phyloP scores from a whole-genome alignment of 1,140 invertebrate genomes.

The Argopecten irradians region DNA sequence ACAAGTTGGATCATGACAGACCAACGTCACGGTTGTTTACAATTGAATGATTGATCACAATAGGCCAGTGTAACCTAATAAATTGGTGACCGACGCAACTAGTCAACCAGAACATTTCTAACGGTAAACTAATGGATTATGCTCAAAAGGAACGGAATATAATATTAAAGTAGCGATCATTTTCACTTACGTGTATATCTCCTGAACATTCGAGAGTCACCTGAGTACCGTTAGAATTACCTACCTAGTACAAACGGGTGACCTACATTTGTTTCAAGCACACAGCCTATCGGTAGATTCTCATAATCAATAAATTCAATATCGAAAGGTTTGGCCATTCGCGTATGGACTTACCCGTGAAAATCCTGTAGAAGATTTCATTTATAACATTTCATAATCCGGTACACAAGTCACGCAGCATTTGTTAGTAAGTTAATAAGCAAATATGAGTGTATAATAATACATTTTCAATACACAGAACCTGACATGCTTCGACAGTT shows the following conservation, averaged over 20 bases:
- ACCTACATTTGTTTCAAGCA: not conserved
- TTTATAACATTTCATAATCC: not conserved
- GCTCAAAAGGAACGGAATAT: not conserved
- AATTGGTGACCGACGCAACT: not conserved
- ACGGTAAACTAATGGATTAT: not conserved
- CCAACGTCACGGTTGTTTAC: constrained; percentile 11
- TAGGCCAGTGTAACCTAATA: not conserved
- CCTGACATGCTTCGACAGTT: not conserved
- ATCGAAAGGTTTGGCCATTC: not conserved
- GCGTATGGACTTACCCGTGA: not conserved
- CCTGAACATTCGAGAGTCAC: not conserved
- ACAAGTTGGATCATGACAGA: constrained; percentile 16
- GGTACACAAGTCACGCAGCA: not conserved
- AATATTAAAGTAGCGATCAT: not conserved
- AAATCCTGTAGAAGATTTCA: not conserved
- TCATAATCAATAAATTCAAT: not conserved
- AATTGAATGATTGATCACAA: constrained; percentile 6
- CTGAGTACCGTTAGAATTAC: not conserved
- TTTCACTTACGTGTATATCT: not conserved
- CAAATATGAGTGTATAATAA: too few relatives aligned
- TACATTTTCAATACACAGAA: not conserved
- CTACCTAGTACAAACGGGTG: not conserved
- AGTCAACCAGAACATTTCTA: not conserved
- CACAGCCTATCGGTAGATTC: not conserved
- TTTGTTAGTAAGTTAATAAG: not conserved